phyloP scores from a whole-genome alignment of 53 echinoderm and acorn worm genomes.

The Echinarachnius parma region DNA sequence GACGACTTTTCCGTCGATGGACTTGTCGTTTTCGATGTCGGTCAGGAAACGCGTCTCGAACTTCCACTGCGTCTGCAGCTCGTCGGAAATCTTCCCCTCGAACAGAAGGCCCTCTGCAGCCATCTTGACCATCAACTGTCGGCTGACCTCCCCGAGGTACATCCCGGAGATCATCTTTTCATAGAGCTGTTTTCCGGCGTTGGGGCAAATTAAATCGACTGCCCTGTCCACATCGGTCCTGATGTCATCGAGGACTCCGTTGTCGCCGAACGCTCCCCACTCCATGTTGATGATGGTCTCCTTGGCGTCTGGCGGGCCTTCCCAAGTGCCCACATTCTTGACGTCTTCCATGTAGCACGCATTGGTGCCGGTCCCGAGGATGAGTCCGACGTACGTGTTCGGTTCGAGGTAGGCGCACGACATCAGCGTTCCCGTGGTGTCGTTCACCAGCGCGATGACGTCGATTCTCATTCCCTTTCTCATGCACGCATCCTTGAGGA shows the following conservation, averaged over 20 bases:
- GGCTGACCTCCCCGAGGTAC: constrained; percentile 77
- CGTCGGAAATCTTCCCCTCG: constrained; percentile 51
- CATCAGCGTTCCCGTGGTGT: too few relatives aligned
- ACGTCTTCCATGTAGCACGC: constrained; percentile 63
- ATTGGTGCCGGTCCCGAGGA: constrained; percentile 74
- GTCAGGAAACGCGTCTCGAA: constrained; percentile 76
- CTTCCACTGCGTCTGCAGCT: constrained; percentile 60
- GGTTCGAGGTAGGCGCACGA: constrained; percentile 54
- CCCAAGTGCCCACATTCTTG: constrained; percentile 55
- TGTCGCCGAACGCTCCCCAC: constrained; percentile 63
- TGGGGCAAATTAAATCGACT: constrained; percentile 39
- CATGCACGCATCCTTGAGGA: too few relatives aligned
- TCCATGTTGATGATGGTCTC: constrained; percentile 58
- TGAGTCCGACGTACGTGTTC: constrained; percentile 68
- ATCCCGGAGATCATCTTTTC: too few relatives aligned
- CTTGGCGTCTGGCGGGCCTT: constrained; percentile 40
- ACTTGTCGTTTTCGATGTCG: constrained; percentile 61
- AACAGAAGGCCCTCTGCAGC: constrained; percentile 53
- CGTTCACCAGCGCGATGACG: constrained; percentile 73
- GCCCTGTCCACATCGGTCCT: constrained; percentile 50
- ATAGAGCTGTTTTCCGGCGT: constrained; percentile 54
- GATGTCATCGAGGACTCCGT: constrained; percentile 46
- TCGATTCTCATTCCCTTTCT: constrained; percentile 60
- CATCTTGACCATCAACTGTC: constrained; percentile 58
- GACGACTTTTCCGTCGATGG: constrained; percentile 28